phyloP scores from a whole-genome alignment of 2,113 vertebrate genomes.

The Rissa tridactyla region DNA sequence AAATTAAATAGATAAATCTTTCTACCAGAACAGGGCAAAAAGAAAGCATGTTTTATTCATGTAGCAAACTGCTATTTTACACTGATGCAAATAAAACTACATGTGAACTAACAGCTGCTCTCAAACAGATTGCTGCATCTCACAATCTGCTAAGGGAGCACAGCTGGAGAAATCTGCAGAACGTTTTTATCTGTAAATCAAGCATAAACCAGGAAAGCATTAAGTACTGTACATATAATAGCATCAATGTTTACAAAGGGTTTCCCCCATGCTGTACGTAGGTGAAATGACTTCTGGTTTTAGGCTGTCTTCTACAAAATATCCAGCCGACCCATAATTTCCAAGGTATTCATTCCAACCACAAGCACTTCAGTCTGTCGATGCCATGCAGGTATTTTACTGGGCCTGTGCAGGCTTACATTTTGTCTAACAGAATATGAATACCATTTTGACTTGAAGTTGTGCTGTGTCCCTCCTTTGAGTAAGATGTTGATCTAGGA shows the following conservation, averaged over 20 bases:
- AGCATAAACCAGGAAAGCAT: slow-evolving; percentile 45
- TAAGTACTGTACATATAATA: slow-evolving; percentile 14
- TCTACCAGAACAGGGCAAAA: neutral
- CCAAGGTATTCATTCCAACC: neutral
- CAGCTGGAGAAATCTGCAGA: slow-evolving; percentile 68
- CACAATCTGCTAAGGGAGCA: slow-evolving; percentile 30
- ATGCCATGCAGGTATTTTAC: neutral
- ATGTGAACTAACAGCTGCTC: slow-evolving; percentile 70
- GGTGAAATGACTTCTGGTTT: neutral
- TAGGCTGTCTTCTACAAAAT: neutral
- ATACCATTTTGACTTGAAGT: neutral
- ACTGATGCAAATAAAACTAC: slow-evolving; percentile 66
- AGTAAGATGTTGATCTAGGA: neutral
- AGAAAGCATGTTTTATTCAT: slow-evolving; percentile 71
- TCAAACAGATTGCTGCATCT: slow-evolving; percentile 49
- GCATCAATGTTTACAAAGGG: neutral
- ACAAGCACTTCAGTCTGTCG: neutral
- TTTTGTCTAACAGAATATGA: neutral
- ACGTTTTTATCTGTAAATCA: slow-evolving; percentile 66
- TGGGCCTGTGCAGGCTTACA: neutral
- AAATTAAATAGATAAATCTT: slow-evolving; percentile 52
- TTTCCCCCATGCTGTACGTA: neutral
- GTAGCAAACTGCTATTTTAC: slow-evolving; percentile 62
- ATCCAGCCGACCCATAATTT: neutral
- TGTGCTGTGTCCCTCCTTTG: neutral